Evolutionary conservation across 2,113 vertebrate species (phyloP).

Genomic region (Dromaius novaehollandiae): DNA sequence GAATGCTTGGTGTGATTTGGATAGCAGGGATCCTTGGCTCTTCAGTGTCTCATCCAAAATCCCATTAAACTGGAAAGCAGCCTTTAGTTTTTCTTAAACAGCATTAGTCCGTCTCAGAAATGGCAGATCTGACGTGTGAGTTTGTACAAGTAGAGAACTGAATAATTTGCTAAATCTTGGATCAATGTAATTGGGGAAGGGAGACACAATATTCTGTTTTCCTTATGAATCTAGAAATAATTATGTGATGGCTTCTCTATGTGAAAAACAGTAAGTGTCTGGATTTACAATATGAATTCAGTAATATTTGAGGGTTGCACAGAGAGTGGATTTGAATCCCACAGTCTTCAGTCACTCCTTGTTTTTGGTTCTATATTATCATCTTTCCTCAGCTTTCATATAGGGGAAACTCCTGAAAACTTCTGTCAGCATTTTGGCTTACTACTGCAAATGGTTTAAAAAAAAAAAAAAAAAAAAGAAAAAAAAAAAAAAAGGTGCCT

Average conservation of each 20-base stretch:
- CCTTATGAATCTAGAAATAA: not conserved
- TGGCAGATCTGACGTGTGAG: not conserved
- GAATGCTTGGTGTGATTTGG: not conserved
- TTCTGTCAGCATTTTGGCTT: not conserved
- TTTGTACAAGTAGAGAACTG: not conserved
- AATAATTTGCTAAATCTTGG: not conserved
- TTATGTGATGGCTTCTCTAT: accelerated
- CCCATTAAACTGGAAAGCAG: not conserved
- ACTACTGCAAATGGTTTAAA: accelerated
- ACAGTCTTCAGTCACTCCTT: not conserved
- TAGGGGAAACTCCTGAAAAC: not conserved
- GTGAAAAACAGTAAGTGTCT: not conserved
- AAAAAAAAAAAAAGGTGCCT: not conserved
- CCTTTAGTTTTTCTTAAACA: not conserved
- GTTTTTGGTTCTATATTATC: not conserved
- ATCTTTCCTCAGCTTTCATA: not conserved
- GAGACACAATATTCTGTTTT: not conserved
- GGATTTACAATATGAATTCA: not conserved
- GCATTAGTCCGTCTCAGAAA: not conserved
- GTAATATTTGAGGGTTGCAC: not conserved
- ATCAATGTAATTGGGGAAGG: not conserved
- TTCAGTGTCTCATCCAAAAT: not conserved
- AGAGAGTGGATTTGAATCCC: accelerated
- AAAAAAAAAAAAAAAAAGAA: too few species aligned
- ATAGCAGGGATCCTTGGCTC: not conserved